Evolutionary conservation across 2,113 vertebrate genomes (phyloP).

Genomic region (Nibea albiflora): DNA sequence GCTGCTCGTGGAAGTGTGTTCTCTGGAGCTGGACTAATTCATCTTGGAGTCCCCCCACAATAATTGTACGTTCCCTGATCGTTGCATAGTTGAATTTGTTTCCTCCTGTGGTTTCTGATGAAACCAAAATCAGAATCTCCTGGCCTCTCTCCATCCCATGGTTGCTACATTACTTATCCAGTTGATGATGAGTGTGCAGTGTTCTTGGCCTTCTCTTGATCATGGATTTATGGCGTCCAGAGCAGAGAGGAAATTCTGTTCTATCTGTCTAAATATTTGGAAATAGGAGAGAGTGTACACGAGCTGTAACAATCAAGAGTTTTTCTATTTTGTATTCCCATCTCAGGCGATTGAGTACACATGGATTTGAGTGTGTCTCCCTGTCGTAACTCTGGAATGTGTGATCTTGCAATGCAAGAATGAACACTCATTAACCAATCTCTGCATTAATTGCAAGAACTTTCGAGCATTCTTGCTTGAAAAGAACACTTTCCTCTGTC

Average conservation of each 20-base stretch:
- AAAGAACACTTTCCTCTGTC: not conserved
- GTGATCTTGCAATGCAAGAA: not conserved
- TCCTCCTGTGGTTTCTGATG: conserved; percentile 18
- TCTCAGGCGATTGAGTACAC: not conserved
- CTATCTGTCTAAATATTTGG: conserved; percentile 42
- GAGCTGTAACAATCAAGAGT: conserved; percentile 43
- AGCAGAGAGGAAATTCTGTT: conserved; percentile 31
- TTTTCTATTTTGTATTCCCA: not conserved
- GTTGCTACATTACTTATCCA: conserved; percentile 22
- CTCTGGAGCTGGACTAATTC: not conserved
- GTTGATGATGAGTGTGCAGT: conserved; percentile 21
- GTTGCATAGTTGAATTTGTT: conserved; percentile 2
- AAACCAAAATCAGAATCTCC: conserved; percentile 17
- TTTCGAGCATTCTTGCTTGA: not conserved
- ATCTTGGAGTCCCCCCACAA: not conserved
- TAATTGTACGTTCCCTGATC: not conserved
- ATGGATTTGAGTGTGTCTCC: not conserved
- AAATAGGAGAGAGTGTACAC: not conserved
- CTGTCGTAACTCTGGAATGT: not conserved
- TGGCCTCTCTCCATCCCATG: not conserved
- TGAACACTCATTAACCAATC: not conserved
- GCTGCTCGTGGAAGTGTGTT: conserved; percentile 14
- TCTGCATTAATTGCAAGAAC: not conserved
- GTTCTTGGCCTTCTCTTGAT: conserved; percentile 37
- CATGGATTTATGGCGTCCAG: conserved; percentile 38